Percentiles rank a stretch among this genome's conserved stretches.
phyloP scores from a whole-genome alignment of 2,113 vertebrate species.

The Neotoma lepida region DNA sequence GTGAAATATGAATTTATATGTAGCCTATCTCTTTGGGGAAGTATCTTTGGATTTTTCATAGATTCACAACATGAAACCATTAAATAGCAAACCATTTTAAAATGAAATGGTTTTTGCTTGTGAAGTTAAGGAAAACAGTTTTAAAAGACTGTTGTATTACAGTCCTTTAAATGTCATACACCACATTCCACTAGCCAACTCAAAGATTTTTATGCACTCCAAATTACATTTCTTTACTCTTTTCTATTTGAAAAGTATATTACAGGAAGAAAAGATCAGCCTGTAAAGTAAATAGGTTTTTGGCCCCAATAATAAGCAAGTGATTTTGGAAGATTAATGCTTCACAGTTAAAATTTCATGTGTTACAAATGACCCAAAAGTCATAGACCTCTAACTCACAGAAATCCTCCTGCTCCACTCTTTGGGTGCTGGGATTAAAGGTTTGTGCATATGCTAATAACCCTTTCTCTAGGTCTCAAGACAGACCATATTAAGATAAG shows the following conservation, averaged over 20 bases:
- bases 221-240: slow-evolving; percentile 5
- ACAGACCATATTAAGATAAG: not conserved
- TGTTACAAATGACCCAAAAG: not conserved
- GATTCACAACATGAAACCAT: slow-evolving; percentile 10
- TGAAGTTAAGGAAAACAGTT: not conserved
- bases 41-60: slow-evolving; percentile 25
- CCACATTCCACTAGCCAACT: not conserved
- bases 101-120: not conserved
- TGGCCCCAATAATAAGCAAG: slow-evolving; percentile 41
- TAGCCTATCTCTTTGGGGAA: not conserved
- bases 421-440: not conserved
- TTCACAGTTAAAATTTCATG: not conserved
- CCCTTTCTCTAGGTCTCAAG: not conserved
- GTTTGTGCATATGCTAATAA: not conserved
- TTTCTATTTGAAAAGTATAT: slow-evolving; percentile 31
- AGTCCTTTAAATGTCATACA: slow-evolving; percentile 21
- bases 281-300: slow-evolving; percentile 13
- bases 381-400: not conserved
- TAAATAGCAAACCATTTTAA: not conserved
- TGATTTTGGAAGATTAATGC: not conserved
- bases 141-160: not conserved
- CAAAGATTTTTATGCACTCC: not conserved
- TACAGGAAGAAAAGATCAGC: not conserved
- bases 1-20: not conserved
- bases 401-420: not conserved